Percentiles rank a stretch among this genome's conserved stretches.
Conservation (phyloP, 2,888 invertebrate genomes). For the Acanthococcus lagerstroemiae region DNA sequence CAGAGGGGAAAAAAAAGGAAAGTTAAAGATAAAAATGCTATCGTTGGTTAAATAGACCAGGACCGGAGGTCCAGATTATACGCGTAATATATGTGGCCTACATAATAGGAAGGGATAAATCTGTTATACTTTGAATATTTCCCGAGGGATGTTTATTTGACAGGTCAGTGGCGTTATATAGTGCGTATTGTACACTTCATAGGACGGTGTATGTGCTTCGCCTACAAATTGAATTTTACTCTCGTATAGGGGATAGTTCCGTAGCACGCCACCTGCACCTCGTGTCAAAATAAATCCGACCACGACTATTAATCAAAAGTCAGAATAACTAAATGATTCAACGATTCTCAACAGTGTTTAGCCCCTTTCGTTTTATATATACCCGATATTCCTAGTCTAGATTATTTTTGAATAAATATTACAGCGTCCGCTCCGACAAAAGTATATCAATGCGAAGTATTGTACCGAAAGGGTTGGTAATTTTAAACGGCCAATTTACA, state of each 20-base stretch:
- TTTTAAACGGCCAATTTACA: too few relatives aligned
- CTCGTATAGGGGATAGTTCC: conserved; percentile 29
- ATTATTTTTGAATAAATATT: too few relatives aligned
- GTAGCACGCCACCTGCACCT: conserved; percentile 31
- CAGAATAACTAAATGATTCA: conserved; percentile 31
- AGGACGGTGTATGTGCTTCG: conserved; percentile 27
- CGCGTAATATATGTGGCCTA: too few relatives aligned
- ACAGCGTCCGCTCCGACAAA: too few relatives aligned
- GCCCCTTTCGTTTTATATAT: neutral
- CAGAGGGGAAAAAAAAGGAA: neutral
- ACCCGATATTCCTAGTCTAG: too few relatives aligned
- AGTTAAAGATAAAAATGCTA: conserved; percentile 12
- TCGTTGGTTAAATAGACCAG: conserved; percentile 16
- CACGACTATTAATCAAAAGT: conserved; percentile 32
- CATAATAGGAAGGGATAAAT: too few relatives aligned
- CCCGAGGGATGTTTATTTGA: conserved; percentile 30
- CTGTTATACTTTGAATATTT: conserved; percentile 27
- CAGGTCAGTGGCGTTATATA: conserved; percentile 25
- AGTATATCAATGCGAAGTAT: too few relatives aligned
- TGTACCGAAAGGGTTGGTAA: too few relatives aligned
- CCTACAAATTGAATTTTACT: conserved; percentile 32
- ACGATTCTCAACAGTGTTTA: conserved; percentile 17
- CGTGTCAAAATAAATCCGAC: conserved; percentile 30
- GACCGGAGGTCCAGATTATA: conserved; percentile 11
- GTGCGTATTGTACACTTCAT: conserved; percentile 31